Evolutionary conservation across 2,888 invertebrate species (phyloP), one percentile per base, ranked within the genome.

Genomic region (Gisinianus flammeolus): DNA sequence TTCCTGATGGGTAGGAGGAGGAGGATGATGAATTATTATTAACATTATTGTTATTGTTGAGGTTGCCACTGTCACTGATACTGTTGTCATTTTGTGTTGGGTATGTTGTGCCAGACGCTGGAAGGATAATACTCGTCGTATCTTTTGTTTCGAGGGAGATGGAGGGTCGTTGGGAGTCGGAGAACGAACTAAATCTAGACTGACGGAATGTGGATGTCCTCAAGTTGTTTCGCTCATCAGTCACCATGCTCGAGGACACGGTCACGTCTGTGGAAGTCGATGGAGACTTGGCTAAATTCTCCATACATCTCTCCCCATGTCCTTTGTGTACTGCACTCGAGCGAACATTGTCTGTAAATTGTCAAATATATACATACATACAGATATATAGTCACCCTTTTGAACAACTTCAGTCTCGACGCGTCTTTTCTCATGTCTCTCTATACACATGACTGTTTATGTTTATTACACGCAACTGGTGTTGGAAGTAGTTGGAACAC

Each of bases 261-360:
- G 80, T 79, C 5, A 80, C 81, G 33, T 81, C 80, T 12, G 82
- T 81, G 12, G 83, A 82, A 2, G 79, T 78, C 12, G 82, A 80
- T 0, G 83, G 80, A 26, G 83, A 79, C 52, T 79, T 79, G 0
- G 66, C 58, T 19, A 79, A 24, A 56, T 75, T 70, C 35, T 33
- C 69, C 28, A 62, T 5, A 19, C 24, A 22, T 26, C 73, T 33
- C 2, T 64, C 73, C 64, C 56, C 66, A 30, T 30, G 66, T 66
- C 66, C 66, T 66, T 30, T 62, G 8, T 26, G 12, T n/a, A 8
- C 62, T 56, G 19, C 56, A 56, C 52, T 12, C 56, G 22, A 56
- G 5, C 4, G 22, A 19, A 22, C 54, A 19, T 54, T 54, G 4
- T 54, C 54, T 54, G 16, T 54, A n/a, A n/a, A n/a, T 5, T 12